Evolutionary conservation across 1,140 invertebrate genomes (phyloP), one percentile per base, ranked within the genome.

Genomic region (Nephila pilipes): DNA sequence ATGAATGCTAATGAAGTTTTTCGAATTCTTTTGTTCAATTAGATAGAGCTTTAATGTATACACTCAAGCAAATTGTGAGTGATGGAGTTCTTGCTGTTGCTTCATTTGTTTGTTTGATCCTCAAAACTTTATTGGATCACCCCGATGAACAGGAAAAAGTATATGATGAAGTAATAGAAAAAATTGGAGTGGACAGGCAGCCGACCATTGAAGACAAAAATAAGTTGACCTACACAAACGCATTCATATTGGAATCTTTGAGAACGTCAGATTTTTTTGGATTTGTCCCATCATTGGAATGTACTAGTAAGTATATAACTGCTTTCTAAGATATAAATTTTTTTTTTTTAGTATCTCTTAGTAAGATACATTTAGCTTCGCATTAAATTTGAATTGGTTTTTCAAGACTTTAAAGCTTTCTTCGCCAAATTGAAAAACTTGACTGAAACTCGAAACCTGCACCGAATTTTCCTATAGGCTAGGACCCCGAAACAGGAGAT

Each of bases 81-180:
- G 89, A 90, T 81, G 89, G 89, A 4, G 32, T 63, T 22, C 16
- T 90, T 3, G 1, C 32, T 2, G 79, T 83, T 0, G 75, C 79
- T 2, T 12, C n/a, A 18, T 83, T 90, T 32, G 38, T 38, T 18
- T 29, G 55, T 20, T 32, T 63, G 29, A 29, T 90, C 5, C 8
- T 90, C 12, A 38, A 38, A 2, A 16, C n/a, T 6, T 2, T 83
- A 8, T 32, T 90, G 2, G 3, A 58, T 5, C 18, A 90, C 10
- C 89, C 89, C 0, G 89, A 90, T 29, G 89, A 90, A 25, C 89
- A 90, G 25, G 79, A 90, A 2, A 90, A 90, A 12, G 4, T 90
- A 1, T 90, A 81, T 22, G 36, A 63, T 58, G 89, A 90, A 79
- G 32, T 90, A 2, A 20, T 81, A 32, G 89, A 90, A 6, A 79